phyloP scores from a whole-genome alignment of 2,113 vertebrate genomes.

The Rhombomys opimus region DNA sequence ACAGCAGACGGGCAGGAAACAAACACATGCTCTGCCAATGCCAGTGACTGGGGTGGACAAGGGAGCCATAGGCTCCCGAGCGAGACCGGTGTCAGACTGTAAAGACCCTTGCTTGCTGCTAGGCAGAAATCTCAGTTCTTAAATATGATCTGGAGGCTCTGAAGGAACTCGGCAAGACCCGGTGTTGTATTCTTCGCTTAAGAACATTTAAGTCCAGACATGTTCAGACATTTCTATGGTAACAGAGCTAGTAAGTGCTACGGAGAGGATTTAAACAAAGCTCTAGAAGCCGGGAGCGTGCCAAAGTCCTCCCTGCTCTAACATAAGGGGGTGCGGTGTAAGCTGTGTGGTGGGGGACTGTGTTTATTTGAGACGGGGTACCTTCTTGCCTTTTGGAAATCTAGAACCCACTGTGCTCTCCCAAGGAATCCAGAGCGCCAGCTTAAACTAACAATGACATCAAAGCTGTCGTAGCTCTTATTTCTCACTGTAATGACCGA shows the following conservation, averaged over 20 bases:
- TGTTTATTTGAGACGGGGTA: background rate
- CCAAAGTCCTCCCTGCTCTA: background rate
- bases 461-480: background rate
- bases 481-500: conserved; percentile 17
- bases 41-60: background rate
- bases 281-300: background rate
- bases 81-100: background rate
- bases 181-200: background rate
- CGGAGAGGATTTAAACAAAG: background rate
- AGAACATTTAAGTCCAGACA: background rate
- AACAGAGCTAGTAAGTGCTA: background rate
- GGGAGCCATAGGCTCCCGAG: background rate
- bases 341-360: background rate
- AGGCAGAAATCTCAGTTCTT: background rate
- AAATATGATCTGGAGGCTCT: background rate
- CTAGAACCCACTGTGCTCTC: background rate
- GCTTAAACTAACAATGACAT: no score
- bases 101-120: background rate
- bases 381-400: background rate
- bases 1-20: background rate
- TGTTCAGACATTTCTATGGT: background rate
- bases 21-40: background rate
- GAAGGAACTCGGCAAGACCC: background rate
- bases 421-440: background rate
- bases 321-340: background rate